Conservation (phyloP, 2,113 vertebrate species). For the Hippocampus mohnikei region DNA sequence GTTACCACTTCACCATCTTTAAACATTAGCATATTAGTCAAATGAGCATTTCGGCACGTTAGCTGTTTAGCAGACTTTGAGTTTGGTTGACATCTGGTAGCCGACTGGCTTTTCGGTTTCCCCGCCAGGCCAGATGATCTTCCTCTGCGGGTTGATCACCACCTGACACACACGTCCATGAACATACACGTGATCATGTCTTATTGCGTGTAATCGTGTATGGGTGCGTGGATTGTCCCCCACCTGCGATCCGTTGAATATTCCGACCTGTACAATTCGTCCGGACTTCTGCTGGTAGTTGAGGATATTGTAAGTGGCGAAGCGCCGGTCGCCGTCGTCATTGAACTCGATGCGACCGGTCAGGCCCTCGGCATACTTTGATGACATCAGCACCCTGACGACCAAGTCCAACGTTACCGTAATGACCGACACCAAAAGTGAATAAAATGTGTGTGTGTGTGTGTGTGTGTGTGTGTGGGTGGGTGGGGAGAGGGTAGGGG, state of each 20-base stretch:
- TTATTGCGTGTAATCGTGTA: neutral
- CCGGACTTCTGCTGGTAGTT: slow-evolving; percentile 88
- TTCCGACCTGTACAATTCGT: slow-evolving; percentile 89
- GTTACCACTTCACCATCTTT: no score
- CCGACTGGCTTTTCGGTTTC: slow-evolving; percentile 95
- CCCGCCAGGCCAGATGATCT: slow-evolving; percentile 98
- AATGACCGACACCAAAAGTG: no score
- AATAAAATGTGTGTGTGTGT: no score
- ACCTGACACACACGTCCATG: slow-evolving; percentile 71
- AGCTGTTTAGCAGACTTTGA: slow-evolving; percentile 56
- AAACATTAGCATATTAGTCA: neutral
- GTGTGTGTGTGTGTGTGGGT: no score
- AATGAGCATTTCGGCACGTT: neutral
- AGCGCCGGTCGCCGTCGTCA: slow-evolving; percentile 93
- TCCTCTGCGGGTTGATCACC: slow-evolving; percentile 88
- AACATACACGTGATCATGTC: neutral
- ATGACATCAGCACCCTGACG: slow-evolving; percentile 91
- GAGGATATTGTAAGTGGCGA: slow-evolving; percentile 95
- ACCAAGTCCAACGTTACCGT: slow-evolving; percentile 8
- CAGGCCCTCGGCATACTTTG: slow-evolving; percentile 90
- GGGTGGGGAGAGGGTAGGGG: no score
- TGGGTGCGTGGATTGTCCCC: slow-evolving; percentile 12
- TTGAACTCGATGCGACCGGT: slow-evolving; percentile 96
- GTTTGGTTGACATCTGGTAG: slow-evolving; percentile 96
- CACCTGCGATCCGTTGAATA: slow-evolving; percentile 94